Evolutionary conservation across 1,140 invertebrate genomes (phyloP).

Genomic region (Triops longicaudatus): DNA sequence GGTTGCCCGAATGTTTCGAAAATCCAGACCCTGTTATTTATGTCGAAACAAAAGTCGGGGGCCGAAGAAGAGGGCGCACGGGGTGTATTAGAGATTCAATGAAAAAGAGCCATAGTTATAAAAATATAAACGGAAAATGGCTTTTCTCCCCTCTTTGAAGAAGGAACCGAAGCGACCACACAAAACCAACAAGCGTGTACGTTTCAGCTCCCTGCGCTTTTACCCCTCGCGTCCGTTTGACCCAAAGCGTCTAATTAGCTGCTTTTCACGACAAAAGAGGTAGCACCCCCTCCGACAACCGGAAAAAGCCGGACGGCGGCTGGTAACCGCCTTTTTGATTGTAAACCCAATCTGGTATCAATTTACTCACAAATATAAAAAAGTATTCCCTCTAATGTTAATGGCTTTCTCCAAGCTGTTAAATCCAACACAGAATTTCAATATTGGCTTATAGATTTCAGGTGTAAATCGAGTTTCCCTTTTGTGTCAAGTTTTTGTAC

Average conservation of each 20-base stretch:
- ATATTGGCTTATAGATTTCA: too few relatives aligned
- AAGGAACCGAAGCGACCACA: neutral
- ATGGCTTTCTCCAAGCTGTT: too few relatives aligned
- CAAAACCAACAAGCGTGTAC: neutral
- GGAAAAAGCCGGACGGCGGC: neutral
- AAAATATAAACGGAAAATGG: too few relatives aligned
- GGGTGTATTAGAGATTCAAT: neutral
- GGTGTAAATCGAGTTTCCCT: too few relatives aligned
- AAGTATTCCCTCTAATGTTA: too few relatives aligned
- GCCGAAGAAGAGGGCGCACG: neutral
- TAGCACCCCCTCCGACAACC: neutral
- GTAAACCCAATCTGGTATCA: too few relatives aligned
- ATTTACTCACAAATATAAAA: too few relatives aligned
- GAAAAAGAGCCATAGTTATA: neutral
- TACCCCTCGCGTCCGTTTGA: neutral
- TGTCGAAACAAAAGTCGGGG: neutral
- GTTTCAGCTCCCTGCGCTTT: neutral
- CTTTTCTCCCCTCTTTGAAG: neutral
- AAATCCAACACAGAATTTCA: too few relatives aligned
- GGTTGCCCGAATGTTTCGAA: too few relatives aligned
- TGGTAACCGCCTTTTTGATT: too few relatives aligned
- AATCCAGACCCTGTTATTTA: constrained; percentile 2
- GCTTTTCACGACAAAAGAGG: neutral
- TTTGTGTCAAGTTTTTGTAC: too few relatives aligned
- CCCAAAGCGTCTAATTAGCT: neutral